phyloP scores from a whole-genome alignment of 2,797 vertebrate genomes.

The Novumbra hubbsi region DNA sequence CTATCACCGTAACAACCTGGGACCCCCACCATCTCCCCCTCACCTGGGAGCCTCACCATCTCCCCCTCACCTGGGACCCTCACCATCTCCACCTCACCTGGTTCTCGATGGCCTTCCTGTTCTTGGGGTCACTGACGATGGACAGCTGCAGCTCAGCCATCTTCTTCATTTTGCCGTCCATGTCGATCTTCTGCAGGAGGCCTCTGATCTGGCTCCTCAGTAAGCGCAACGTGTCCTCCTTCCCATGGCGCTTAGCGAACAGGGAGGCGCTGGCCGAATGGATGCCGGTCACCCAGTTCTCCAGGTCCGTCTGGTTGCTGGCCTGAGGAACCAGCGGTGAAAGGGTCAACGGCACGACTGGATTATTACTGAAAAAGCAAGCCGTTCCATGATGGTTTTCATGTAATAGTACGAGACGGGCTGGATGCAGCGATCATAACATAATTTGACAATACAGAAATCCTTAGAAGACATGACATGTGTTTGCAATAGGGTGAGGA shows the following conservation, averaged over 20 bases:
- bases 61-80: conserved; percentile 43
- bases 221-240: conserved; percentile 88
- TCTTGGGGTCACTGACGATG: conserved; percentile 86
- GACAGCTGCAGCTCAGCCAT: conserved; percentile 92
- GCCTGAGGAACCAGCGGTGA: conserved; percentile 69
- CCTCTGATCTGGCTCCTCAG: conserved; percentile 83
- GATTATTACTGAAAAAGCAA: neutral
- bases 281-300: conserved; percentile 95
- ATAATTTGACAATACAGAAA: neutral
- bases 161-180: conserved; percentile 97
- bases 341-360: neutral
- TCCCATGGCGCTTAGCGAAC: conserved; percentile 91
- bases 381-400: neutral
- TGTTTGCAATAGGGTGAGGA: neutral
- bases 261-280: conserved; percentile 93
- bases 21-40: neutral
- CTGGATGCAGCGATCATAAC: neutral
- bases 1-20: neutral
- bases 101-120: conserved; percentile 93
- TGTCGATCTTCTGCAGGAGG: conserved; percentile 91
- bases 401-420: neutral
- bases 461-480: neutral
- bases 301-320: conserved; percentile 90
- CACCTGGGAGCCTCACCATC: conserved; percentile 42
- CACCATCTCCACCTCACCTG: conserved; percentile 75